Base-by-base conservation (phyloP, 2,797 vertebrate species). In the Bradypodion pumilum region DNA sequence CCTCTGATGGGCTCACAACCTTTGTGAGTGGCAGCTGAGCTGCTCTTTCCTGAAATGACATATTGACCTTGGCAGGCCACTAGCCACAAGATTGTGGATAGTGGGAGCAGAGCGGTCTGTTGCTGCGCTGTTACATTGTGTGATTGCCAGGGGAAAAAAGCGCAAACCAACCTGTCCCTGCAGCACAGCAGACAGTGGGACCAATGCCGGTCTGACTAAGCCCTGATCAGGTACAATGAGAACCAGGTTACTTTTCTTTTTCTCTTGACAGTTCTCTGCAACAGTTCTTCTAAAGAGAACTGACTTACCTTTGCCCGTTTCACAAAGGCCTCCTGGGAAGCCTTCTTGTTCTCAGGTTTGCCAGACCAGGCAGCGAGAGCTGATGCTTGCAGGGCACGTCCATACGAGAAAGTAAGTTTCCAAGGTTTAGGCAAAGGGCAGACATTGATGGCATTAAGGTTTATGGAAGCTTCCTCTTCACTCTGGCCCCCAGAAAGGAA, bases 401-500 rank as follows among this genome's bases (percentile, higher is more conserved):
- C 98, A 0, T 98, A 99, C 0, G 98, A 99, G 94, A 99, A 99
- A 79, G 97, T 98, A 91, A 99, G 94, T 91, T 98, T 99, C 98
- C 98, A 99, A 69, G 98, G 98, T 42, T 95, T 97, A 62, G 93
- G 92, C 75, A 99, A 95, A 86, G 96, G 95, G 40, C 95, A 97
- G 91, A 97, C 97, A 92, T 99, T 99, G 93, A 99, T 99, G 87
- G 98, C 97, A 0, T 97, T 99, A 83, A 99, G 96, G 92, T 99
- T 98, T 88, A 98, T 88, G 25, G 98, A 98, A 42, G 98, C 98
- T 88, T 99, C 98, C 90, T 99, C 98, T 94, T 99, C 98, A 69
- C 98, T 99, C 95, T 99, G 98, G 69, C 98, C 98, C 86, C 98
- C 98, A 78, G 98, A 99, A 88, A 99, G 95, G 96, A 99, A 99